Evolutionary conservation across 2,113 vertebrate species (phyloP).

Genomic region (Anhinga anhinga): DNA sequence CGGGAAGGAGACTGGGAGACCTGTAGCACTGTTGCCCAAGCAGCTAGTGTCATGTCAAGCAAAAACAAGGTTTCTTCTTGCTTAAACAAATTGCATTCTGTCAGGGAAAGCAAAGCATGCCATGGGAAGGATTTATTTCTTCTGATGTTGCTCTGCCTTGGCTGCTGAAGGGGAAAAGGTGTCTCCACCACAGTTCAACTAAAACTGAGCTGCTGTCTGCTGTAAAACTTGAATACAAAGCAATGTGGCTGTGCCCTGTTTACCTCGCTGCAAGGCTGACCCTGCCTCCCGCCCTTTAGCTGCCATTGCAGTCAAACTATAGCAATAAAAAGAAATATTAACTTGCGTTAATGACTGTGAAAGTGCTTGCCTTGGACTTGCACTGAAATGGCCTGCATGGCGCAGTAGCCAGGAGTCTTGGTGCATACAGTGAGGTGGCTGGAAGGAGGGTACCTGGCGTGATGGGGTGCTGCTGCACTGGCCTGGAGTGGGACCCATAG

Average conservation of each 20-base stretch:
- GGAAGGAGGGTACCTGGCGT: background rate
- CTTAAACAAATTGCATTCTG: background rate
- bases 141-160: background rate
- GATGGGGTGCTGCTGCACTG: background rate
- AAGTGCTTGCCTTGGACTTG: background rate
- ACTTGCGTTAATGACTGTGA: background rate
- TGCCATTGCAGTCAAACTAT: background rate
- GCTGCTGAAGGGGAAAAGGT: background rate
- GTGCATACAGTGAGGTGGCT: background rate
- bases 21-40: background rate
- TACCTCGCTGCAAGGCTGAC: background rate
- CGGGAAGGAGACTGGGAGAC: constrained; percentile 1
- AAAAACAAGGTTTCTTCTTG: background rate
- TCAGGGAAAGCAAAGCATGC: background rate
- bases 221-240: background rate
- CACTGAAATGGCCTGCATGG: background rate
- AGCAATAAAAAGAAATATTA: background rate
- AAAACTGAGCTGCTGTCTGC: background rate
- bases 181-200: background rate
- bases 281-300: background rate
- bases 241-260: background rate
- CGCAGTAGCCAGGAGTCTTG: accelerated
- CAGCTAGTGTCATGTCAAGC: background rate
- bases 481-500: background rate
- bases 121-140: background rate